These are phyloP conservation scores for Aphaenogaster floridana DNA, from an alignment of 1,140 invertebrate species.

Conservation along the genomic window DNA sequence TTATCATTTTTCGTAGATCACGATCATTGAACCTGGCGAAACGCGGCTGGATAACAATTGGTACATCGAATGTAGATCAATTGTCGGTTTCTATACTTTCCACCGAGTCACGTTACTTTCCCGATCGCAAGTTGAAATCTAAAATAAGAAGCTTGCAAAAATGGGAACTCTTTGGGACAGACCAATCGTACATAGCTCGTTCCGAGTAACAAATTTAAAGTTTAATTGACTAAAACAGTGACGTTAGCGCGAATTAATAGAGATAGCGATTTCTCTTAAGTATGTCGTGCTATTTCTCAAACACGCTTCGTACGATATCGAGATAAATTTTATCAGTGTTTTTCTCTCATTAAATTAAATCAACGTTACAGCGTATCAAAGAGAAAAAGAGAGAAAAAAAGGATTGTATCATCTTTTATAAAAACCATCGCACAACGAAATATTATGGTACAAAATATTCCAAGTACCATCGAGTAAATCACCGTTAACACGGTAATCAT, in stretches of 20 bases:
- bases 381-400: background rate
- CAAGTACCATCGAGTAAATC: constrained; percentile 54
- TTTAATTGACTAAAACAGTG: constrained; percentile 35
- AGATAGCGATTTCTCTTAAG: constrained; percentile 72
- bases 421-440: constrained; percentile 72
- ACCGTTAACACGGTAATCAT: background rate
- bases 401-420: constrained; percentile 66
- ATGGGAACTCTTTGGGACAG: constrained; percentile 30
- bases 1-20: background rate
- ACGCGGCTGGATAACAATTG: background rate
- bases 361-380: constrained; percentile 53
- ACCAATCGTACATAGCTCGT: constrained; percentile 5
- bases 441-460: constrained; percentile 69
- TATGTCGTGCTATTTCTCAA: constrained; percentile 35
- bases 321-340: constrained; percentile 28
- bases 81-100: background rate
- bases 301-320: constrained; percentile 6
- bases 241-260: constrained; percentile 51
- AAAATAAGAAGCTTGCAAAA: constrained; percentile 12
- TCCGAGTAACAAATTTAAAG: constrained; percentile 28
- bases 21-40: background rate
- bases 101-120: background rate
- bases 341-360: constrained; percentile 38
- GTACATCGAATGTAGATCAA: constrained; percentile 15
- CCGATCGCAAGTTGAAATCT: constrained; percentile 29